A percentile compares a stretch with the other conserved stretches of the same genome.
phyloP scores from a whole-genome alignment of 2,888 invertebrate species.

The Apotomis betuletana region DNA sequence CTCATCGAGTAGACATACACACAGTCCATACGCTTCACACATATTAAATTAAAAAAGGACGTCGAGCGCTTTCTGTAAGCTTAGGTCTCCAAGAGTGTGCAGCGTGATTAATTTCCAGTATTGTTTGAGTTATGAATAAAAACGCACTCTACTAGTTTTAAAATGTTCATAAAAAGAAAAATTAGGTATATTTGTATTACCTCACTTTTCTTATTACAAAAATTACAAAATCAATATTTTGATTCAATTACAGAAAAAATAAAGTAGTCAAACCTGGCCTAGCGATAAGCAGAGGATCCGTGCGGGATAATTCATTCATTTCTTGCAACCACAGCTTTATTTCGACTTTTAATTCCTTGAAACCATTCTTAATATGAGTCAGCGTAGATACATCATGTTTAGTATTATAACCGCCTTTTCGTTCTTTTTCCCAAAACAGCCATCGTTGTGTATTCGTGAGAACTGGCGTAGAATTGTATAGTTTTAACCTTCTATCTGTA shows the following conservation, averaged over 20 bases:
- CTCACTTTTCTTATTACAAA: too few species aligned
- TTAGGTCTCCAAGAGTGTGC: too few species aligned
- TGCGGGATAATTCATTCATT: constrained; percentile 84
- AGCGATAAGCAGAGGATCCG: constrained; percentile 84
- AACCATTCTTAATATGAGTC: constrained; percentile 85
- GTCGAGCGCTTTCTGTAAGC: too few species aligned
- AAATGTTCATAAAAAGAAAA: too few species aligned
- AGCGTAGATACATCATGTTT: constrained; percentile 71
- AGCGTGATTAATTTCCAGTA: not conserved
- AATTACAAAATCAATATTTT: too few species aligned
- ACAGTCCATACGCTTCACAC: too few species aligned
- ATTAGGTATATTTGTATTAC: too few species aligned
- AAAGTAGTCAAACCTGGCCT: constrained; percentile 73
- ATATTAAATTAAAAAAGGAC: too few species aligned
- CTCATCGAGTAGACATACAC: too few species aligned
- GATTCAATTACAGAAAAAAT: not conserved
- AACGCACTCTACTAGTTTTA: not conserved
- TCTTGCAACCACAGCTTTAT: constrained; percentile 86
- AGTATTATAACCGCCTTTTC: constrained; percentile 84
- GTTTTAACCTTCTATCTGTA: constrained; percentile 48
- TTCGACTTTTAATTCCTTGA: constrained; percentile 87
- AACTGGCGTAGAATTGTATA: constrained; percentile 47
- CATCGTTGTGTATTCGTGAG: constrained; percentile 57
- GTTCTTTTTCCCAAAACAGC: constrained; percentile 83
- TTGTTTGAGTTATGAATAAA: constrained; percentile 23